Base-by-base conservation (phyloP, 2,797 vertebrate species). In the Phaenicophaeus curvirostris region DNA sequence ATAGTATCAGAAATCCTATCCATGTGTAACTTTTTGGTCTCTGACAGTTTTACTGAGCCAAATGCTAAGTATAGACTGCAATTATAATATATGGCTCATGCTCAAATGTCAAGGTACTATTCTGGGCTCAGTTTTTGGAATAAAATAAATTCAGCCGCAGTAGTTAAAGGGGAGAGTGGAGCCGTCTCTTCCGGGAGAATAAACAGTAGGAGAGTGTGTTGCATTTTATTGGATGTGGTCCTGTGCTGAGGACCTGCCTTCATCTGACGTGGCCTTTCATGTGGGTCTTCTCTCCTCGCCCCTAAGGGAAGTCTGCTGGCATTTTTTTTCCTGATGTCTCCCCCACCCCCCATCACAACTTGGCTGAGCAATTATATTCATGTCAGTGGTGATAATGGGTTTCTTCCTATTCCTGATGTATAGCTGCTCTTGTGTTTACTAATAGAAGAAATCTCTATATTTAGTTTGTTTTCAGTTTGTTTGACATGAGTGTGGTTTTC, bases 101-200 rank as follows among this genome's bases (percentile, higher is more conserved):
- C 90, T 96, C 80, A 97, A 95, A 96, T 96, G 91, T 94, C 94
- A 95, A 90, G 85, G 91, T 94, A 50, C 95, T 97, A 96, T 97
- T 97, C 87, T 93, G 83, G 63, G 93, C 87, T 90, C 63, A 33
- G 67, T 87, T 96, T 96, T 75, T 87, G 77, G 90, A 94, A 90
- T 76, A 93, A 90, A 94, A 62, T 86, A 86, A 94, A 95, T 94
- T 76, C 61, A 94, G 80, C 88, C 8, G 2, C 80, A 82, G 83
- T 61, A 90, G 76, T 84, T 96, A 96, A 85, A 87, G 72, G 74
- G 83, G 57, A 89, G 83, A 93, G 74, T 87, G 80, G 71, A 95
- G 83, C 74, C 2, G 1, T 90, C 61, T 93, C 67, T 96, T 95
- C 80, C 1, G 0, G 78, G 46, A 79, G 67, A 86, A 80, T 46